A percentile compares a stretch with the other conserved stretches of the same genome.
Evolutionary conservation across 2,888 invertebrate species (phyloP).

Genomic region (Psylliodes chrysocephalus): DNA sequence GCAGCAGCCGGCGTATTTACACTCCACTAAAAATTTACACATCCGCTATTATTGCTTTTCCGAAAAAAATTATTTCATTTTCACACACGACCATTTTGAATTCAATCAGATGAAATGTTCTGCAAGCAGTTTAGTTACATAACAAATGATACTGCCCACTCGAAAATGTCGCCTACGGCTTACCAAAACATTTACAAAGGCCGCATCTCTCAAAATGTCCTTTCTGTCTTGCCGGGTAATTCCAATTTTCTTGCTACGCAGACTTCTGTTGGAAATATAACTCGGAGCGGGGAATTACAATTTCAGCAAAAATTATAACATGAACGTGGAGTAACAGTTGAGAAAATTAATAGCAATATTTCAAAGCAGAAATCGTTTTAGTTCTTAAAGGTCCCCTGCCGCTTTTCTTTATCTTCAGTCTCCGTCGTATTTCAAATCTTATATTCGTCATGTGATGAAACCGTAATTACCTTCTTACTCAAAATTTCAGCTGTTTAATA

Average conservation of each 20-base stretch:
- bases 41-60: no score
- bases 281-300: conserved; percentile 11
- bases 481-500: no score
- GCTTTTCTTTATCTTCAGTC: conserved; percentile 12
- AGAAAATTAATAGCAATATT: conserved; percentile 26
- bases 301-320: conserved; percentile 20
- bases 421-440: no score
- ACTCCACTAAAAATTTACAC: no score
- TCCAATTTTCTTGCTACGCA: conserved; percentile 6
- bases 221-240: conserved; percentile 9
- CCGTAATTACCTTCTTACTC: no score
- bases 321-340: conserved; percentile 12
- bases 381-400: background rate
- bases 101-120: no score
- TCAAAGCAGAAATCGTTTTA: conserved; percentile 20
- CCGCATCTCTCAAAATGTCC: conserved; percentile 6
- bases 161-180: conserved; percentile 1
- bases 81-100: no score
- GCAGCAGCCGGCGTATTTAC: no score
- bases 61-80: no score
- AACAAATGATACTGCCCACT: conserved; percentile 1
- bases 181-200: conserved; percentile 12
- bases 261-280: conserved; percentile 7
- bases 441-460: no score
- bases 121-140: no score